Conservation (phyloP, 37 sponge, comb jelly and placozoan species). For the Corticium candelabrum region DNA sequence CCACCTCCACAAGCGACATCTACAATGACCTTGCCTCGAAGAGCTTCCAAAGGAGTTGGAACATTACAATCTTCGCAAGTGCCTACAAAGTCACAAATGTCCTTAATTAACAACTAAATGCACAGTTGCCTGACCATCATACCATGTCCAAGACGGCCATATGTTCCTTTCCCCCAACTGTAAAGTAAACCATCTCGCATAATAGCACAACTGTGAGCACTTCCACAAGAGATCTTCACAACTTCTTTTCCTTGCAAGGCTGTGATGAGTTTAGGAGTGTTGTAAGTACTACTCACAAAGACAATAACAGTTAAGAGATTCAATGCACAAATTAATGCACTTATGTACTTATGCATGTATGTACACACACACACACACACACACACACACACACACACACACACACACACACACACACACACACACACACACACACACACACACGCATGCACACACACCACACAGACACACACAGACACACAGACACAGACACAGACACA, state of each 20-base stretch:
- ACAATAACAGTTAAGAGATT: background rate
- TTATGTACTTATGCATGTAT: background rate
- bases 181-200: constrained; percentile 54
- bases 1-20: constrained; percentile 76
- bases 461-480: no score
- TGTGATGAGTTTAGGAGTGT: constrained; percentile 72
- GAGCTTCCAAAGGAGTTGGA: constrained; percentile 67
- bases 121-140: constrained; percentile 27
- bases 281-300: constrained; percentile 31
- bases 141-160: constrained; percentile 84
- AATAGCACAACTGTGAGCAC: constrained; percentile 80
- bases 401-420: constrained; percentile 5
- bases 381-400: constrained; percentile 7
- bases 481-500: background rate
- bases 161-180: constrained; percentile 59
- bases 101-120: background rate
- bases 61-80: constrained; percentile 60
- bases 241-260: constrained; percentile 72
- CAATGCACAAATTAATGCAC: background rate
- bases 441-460: background rate
- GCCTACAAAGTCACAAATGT: constrained; percentile 27
- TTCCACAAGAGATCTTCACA: constrained; percentile 65
- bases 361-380: background rate
- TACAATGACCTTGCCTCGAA: constrained; percentile 42
- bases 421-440: constrained; percentile 5